These are phyloP conservation scores for Psilopsiagon aymara DNA, from an alignment of 2,113 vertebrate species.

Conservation along the genomic window DNA sequence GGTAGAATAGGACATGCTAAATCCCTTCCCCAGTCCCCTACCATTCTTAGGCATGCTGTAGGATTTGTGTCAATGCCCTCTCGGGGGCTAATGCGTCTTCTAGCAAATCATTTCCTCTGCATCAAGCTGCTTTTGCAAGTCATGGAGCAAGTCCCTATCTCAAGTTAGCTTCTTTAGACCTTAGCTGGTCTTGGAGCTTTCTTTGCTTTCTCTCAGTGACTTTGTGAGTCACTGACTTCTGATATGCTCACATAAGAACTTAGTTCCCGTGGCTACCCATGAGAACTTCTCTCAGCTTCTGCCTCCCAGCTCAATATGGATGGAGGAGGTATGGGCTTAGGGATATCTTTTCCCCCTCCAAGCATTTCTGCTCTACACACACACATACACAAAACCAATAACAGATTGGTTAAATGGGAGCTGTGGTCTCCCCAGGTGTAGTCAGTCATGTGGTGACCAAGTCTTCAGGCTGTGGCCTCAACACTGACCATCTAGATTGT, in stretches of 20 bases:
- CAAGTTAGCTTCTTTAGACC: not conserved
- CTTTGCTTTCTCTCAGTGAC: not conserved
- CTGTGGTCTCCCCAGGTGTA: fast-evolving
- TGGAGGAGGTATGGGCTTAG: fast-evolving
- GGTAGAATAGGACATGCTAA: not conserved
- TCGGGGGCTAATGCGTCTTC: not conserved
- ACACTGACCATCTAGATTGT: not conserved
- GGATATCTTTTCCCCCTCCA: not conserved
- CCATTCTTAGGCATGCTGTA: not conserved
- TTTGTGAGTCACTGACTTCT: not conserved
- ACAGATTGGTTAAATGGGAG: not conserved
- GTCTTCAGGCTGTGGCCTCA: not conserved
- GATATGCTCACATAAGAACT: not conserved
- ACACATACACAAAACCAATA: not conserved
- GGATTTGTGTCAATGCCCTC: not conserved
- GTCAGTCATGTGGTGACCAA: not conserved
- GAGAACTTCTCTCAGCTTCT: not conserved
- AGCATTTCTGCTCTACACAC: not conserved
- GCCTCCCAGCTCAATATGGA: not conserved
- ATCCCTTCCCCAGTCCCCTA: not conserved
- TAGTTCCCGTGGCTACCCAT: not conserved
- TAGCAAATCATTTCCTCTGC: not conserved
- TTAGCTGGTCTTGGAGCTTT: not conserved
- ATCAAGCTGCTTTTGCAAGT: not conserved
- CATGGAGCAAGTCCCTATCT: not conserved